phyloP scores from a whole-genome alignment of 2,888 invertebrate genomes.

The Mellilla xanthometata region DNA sequence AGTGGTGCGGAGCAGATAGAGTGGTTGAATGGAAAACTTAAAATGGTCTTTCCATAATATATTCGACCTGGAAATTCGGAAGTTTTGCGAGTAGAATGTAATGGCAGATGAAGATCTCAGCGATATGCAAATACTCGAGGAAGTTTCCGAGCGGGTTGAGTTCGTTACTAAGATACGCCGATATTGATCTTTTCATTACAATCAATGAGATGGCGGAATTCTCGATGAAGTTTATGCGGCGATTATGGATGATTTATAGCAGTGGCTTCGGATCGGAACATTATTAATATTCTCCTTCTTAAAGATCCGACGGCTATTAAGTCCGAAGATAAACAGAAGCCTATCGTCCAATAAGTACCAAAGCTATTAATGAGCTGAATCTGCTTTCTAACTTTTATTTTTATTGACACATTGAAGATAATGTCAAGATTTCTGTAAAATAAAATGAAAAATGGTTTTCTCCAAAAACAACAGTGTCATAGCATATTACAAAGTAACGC shows the following conservation, averaged over 20 bases:
- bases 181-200: slow-evolving; percentile 31
- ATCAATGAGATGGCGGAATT: slow-evolving; percentile 30
- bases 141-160: slow-evolving; percentile 1
- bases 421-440: too few relatives aligned
- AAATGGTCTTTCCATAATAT: too few relatives aligned
- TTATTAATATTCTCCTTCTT: slow-evolving; percentile 36
- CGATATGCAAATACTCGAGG: slow-evolving; percentile 1
- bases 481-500: background rate
- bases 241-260: slow-evolving; percentile 39
- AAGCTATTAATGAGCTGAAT: slow-evolving; percentile 20
- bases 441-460: too few relatives aligned
- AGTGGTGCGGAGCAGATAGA: background rate
- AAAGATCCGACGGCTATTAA: slow-evolving; percentile 36
- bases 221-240: slow-evolving; percentile 33
- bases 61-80: too few relatives aligned
- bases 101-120: too few relatives aligned
- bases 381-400: background rate
- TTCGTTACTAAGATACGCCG: slow-evolving; percentile 15
- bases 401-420: too few relatives aligned
- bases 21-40: too few relatives aligned
- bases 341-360: slow-evolving; percentile 26
- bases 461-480: too few relatives aligned
- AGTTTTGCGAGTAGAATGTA: too few relatives aligned
- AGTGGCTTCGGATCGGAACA: slow-evolving; percentile 21
- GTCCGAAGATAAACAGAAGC: slow-evolving; percentile 37